phyloP scores from a whole-genome alignment of 2,113 vertebrate genomes.

The Serinus canaria region DNA sequence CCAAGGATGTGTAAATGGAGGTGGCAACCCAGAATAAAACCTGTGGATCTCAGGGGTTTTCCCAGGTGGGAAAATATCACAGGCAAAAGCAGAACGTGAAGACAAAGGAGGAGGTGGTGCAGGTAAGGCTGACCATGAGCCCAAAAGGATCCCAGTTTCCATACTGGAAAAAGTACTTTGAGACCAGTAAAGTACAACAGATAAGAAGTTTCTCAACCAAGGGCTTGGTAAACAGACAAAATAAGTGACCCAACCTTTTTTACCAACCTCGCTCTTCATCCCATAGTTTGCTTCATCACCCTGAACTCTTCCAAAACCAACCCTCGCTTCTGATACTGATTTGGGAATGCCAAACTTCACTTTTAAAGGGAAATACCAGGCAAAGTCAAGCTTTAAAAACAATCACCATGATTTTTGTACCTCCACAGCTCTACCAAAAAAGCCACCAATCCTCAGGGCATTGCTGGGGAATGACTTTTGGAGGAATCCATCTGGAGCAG shows the following conservation, averaged over 20 bases:
- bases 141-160: neutral
- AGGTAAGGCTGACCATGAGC: neutral
- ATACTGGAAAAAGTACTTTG: neutral
- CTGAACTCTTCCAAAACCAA: neutral
- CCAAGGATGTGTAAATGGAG: neutral
- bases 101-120: neutral
- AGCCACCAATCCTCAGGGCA: neutral
- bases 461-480: neutral
- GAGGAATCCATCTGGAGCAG: neutral
- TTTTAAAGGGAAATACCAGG: neutral
- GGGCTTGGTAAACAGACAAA: neutral
- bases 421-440: neutral
- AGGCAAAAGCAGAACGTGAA: neutral
- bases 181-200: rapidly evolving
- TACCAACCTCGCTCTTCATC: neutral
- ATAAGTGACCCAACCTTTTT: neutral
- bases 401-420: rapidly evolving
- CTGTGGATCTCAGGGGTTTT: neutral
- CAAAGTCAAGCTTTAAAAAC: neutral
- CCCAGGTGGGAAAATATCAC: neutral
- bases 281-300: neutral
- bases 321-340: rapidly evolving
- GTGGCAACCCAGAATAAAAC: neutral
- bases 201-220: neutral
- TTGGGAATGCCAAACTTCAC: neutral